Evolutionary conservation across 2,888 invertebrate genomes (phyloP), one percentile per base, ranked within the genome.

Genomic region (Agonum fuliginosum): DNA sequence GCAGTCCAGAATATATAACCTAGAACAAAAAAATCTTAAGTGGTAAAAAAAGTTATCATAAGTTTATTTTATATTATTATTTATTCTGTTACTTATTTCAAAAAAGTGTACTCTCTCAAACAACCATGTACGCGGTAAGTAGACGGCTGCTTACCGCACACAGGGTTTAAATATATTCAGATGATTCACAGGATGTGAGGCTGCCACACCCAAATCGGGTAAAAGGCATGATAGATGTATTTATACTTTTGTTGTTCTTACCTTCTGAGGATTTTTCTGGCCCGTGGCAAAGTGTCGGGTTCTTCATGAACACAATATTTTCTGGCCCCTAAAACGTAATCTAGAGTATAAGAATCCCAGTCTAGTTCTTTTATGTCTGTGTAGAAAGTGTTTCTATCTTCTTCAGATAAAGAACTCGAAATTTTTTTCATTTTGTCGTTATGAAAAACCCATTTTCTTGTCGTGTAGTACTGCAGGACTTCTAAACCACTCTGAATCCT

Each of bases 271-370:
- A 92, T 86, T 78, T 88, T 89, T 79, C 93, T 89, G 0, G 95
- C 94, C 48, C 91, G 89, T 0, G 95, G 94, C 19, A 97, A 83
- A 0, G 93, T 93, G 6, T 91, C 89, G 0, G 93, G 92, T 81
- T 93, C 93, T 82, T 98, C 97, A 80, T 96, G 95, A 76, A 96
- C 88, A 83, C 95, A 93, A 84, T 91, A 97, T 81, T 93, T 91
- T 12, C 97, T 90, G n/a, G 94, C 92, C 0, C 97, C 97, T 80
- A 94, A 89, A 27, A 97, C 91, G 83, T 95, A 95, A 83, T 87
- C 89, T 80, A 89, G 88, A 80, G 95, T 85, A 83, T 93, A 95
- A 0, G 89, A 85, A 72, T 92, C 89, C 90, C 93, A 93, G 80
- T 91, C 86, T 0, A 93, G 83, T 51, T 87, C 87, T 73, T 87